These are phyloP conservation scores for Rhabdophis nuchalis DNA, from an alignment of 2,797 vertebrate genomes.

Conservation along the genomic window DNA sequence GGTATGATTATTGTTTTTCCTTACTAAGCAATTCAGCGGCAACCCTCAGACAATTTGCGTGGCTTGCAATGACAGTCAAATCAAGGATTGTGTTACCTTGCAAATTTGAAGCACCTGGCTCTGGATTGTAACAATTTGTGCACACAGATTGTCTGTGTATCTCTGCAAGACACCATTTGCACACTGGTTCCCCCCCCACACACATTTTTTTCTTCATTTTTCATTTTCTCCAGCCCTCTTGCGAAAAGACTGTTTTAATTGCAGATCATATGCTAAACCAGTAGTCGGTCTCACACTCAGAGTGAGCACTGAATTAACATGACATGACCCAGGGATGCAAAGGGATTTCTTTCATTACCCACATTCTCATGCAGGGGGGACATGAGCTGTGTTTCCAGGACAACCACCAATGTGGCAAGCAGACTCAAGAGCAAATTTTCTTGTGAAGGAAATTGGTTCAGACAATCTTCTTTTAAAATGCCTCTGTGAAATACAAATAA, in stretches of 20 bases:
- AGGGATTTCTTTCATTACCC: conserved; percentile 50
- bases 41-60: not conserved
- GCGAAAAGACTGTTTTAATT: conserved; percentile 33
- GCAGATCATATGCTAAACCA: conserved; percentile 30
- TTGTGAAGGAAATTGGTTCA: conserved; percentile 28
- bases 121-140: conserved; percentile 17
- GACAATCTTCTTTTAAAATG: conserved; percentile 12
- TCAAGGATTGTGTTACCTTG: not conserved
- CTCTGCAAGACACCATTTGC: not conserved
- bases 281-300: conserved; percentile 20
- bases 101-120: not conserved
- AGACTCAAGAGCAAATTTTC: conserved; percentile 34
- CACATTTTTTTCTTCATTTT: conserved; percentile 16
- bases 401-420: conserved; percentile 40
- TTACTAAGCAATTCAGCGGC: not conserved
- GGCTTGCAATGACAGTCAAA: not conserved
- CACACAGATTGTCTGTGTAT: conserved; percentile 4
- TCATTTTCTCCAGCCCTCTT: not conserved
- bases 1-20: not conserved
- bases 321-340: conserved; percentile 50
- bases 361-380: conserved; percentile 25
- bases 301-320: conserved; percentile 35
- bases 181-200: not conserved
- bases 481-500: not conserved
- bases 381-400: conserved; percentile 52